phyloP scores from a whole-genome alignment of 2,797 vertebrate species.

The Potorous gilbertii region DNA sequence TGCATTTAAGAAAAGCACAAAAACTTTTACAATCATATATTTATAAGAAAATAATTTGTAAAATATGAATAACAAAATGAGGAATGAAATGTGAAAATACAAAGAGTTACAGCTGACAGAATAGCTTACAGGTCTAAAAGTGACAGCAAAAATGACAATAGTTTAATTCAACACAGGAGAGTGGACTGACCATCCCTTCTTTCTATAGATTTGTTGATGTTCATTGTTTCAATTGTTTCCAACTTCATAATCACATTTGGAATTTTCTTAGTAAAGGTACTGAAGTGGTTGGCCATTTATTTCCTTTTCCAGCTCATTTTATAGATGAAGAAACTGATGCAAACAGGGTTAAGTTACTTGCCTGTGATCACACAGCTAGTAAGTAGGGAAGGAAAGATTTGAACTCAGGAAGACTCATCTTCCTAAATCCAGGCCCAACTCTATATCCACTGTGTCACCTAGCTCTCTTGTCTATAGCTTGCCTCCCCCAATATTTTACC shows the following conservation, averaged over 20 bases:
- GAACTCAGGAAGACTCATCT: not conserved
- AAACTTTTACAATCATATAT: not conserved
- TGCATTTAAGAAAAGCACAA: not conserved
- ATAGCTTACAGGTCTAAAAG: not conserved
- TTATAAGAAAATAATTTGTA: not conserved
- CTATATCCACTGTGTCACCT: not conserved
- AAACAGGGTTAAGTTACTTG: not conserved
- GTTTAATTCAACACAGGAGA: not conserved
- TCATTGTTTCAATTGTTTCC: not conserved
- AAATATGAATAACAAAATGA: not conserved
- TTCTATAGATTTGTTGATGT: not conserved
- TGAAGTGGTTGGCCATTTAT: not conserved
- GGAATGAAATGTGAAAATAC: not conserved
- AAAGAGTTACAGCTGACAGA: not conserved
- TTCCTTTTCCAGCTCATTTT: not conserved
- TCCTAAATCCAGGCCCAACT: not conserved
- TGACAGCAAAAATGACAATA: not conserved
- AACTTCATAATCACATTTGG: not conserved
- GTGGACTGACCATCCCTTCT: not conserved
- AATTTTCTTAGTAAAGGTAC: not conserved
- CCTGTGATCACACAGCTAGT: not conserved
- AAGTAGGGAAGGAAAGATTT: not conserved
- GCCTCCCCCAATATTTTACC: no score
- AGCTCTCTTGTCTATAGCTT: not conserved
- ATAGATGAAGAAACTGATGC: not conserved